Evolutionary conservation across 2,797 vertebrate genomes (phyloP).

Genomic region (Adrianichthys oophorus): DNA sequence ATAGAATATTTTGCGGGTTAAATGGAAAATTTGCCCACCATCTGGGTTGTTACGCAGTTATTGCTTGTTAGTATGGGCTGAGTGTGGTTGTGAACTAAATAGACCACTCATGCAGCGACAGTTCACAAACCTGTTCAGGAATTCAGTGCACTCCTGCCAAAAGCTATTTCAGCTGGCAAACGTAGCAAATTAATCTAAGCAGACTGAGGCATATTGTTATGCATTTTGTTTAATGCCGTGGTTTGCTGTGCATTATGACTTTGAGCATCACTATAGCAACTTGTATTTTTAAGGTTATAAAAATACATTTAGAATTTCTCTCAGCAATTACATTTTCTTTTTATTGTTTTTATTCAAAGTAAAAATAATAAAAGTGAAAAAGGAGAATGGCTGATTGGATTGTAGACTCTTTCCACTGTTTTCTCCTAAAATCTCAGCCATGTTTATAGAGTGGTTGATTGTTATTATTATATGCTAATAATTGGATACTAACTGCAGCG

Average conservation of each 20-base stretch:
- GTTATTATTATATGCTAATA: no score
- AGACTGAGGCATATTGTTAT: constrained; percentile 1
- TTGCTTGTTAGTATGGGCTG: constrained; percentile 1
- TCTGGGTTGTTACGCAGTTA: constrained; percentile 11
- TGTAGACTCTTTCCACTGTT: no score
- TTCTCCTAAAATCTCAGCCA: no score
- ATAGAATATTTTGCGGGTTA: background rate
- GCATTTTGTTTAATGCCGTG: constrained; percentile 3
- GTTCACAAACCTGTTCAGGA: constrained; percentile 13
- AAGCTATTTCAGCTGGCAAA: constrained; percentile 12
- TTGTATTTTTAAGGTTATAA: background rate
- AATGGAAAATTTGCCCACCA: background rate
- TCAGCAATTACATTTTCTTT: no score
- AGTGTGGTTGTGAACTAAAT: constrained; percentile 6
- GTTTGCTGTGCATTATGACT: constrained; percentile 5
- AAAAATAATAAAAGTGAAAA: no score
- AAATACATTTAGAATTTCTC: no score
- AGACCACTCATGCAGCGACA: background rate
- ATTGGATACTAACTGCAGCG: no score
- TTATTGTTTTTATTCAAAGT: no score
- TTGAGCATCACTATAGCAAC: constrained; percentile 7
- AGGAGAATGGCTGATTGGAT: no score
- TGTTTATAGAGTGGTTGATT: no score
- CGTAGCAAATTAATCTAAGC: constrained; percentile 11
- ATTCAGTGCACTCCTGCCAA: constrained; percentile 5